Evolutionary conservation across 2,888 invertebrate species (phyloP), one percentile per base, ranked within the genome.

Genomic region (Pollenia labialis): DNA sequence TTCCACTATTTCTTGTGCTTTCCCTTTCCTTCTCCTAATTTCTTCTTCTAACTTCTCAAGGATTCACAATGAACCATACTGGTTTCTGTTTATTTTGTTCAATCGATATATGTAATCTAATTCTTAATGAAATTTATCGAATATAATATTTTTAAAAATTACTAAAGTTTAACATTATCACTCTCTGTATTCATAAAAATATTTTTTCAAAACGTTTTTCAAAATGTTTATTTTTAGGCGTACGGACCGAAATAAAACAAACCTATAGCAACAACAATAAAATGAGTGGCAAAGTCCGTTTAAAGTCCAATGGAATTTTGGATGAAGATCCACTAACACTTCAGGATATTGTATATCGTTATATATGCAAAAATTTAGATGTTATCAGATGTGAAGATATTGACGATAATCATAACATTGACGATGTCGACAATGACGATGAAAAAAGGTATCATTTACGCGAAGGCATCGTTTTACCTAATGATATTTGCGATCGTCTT

Each of bases 401-500:
- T 10, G 88, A 89, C 11, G 87, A 86, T 10, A 92, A 92, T 32
- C 85, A 88, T 48, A 88, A 89, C 18, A 64, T 71, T 66, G 60
- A 74, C 42, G 84, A 84, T 9, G 54, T 52, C 10, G 89, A 89
- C 10, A 88, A 89, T n/a, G 88, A 88, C 12, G 88, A 87, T 8
- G 92, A 92, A 6, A 90, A 92, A 74, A 90, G 93, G 11, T 90
- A 89, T 56, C 90, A 89, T 56, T 92, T 96, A 2, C 94, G 94
- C 80, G 93, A 95, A 76, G 95, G 95, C 60, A 93, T 96, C 81
- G 94, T 95, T 23, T 93, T 96, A 69, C 96, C 96, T 6, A 95
- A 95, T 87, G 96, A 96, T 92, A 95, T 96, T 88, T 96, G 96
- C 92, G 96, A 96, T 92, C 95, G 94, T 90, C 89, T 94, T 88